A percentile compares a stretch with the other conserved stretches of the same genome.
These are phyloP conservation scores for Melieria crassipennis DNA, from an alignment of 2,888 invertebrate species.

Conservation along the genomic window DNA sequence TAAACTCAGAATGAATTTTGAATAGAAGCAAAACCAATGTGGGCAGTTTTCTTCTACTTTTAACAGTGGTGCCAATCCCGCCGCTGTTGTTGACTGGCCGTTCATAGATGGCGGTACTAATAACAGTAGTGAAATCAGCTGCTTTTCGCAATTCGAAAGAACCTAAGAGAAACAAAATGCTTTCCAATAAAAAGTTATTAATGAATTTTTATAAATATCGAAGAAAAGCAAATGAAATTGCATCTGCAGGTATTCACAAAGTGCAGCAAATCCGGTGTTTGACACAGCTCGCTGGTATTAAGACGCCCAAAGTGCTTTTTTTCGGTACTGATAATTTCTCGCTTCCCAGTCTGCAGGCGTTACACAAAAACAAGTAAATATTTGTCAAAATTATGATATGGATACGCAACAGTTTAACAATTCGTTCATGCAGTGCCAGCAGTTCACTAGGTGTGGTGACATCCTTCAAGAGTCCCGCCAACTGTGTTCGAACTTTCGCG, in stretches of 20 bases:
- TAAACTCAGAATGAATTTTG: too few species aligned
- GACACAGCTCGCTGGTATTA: background rate
- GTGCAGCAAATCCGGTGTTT: background rate
- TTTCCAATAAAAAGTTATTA: constrained; percentile 19
- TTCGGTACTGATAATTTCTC: constrained; percentile 90
- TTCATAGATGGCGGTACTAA: too few species aligned
- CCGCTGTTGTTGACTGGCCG: too few species aligned
- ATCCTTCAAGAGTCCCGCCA: constrained; percentile 71
- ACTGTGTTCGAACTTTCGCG: constrained; percentile 77
- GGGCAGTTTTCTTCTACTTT: too few species aligned
- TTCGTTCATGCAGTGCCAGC: background rate
- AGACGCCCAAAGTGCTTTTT: constrained; percentile 72
- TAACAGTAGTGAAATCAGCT: too few species aligned
- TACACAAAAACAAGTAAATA: constrained; percentile 70
- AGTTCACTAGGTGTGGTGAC: constrained; percentile 73
- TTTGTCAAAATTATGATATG: background rate
- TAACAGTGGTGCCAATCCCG: too few species aligned
- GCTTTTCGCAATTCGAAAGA: too few species aligned
- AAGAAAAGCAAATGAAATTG: constrained; percentile 48
- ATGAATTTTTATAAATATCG: constrained; percentile 56
- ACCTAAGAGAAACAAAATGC: background rate
- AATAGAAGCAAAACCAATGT: too few species aligned
- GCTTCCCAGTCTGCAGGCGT: constrained; percentile 75
- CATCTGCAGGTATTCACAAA: background rate
- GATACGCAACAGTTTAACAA: constrained; percentile 17